A percentile compares a stretch with the other conserved stretches of the same genome.
Conservation (phyloP, 1,140 invertebrate genomes). For the Drosophila takahashii region DNA sequence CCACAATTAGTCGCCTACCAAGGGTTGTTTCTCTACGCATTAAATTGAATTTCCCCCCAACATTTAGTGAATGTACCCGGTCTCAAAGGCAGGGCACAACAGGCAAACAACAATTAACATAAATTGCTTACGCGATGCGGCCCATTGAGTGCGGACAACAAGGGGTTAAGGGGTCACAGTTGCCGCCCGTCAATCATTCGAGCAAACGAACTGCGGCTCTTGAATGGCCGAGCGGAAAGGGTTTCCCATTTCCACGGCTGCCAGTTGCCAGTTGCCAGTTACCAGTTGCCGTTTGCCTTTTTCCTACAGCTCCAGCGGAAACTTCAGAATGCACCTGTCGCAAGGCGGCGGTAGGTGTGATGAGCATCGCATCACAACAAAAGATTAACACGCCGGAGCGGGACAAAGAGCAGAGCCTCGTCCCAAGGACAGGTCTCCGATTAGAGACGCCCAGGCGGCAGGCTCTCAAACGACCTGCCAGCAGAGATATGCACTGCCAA, state of each 20-base stretch:
- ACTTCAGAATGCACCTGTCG: constrained; percentile 63
- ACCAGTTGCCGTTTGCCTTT: constrained; percentile 7
- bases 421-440: constrained; percentile 27
- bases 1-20: neutral
- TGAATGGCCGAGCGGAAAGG: constrained; percentile 19
- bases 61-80: constrained; percentile 7
- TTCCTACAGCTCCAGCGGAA: constrained; percentile 18
- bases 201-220: constrained; percentile 65
- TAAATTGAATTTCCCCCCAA: neutral
- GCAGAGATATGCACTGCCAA: constrained; percentile 28
- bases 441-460: constrained; percentile 28
- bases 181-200: constrained; percentile 65
- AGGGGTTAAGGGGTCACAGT: constrained; percentile 47
- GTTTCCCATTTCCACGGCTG: constrained; percentile 35
- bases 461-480: constrained; percentile 13
- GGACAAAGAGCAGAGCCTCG: constrained; percentile 26
- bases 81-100: constrained; percentile 1
- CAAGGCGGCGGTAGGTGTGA: constrained; percentile 46
- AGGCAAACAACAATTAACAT: constrained; percentile 64
- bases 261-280: constrained; percentile 8
- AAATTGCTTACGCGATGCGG: constrained; percentile 67
- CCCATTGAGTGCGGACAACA: constrained; percentile 62
- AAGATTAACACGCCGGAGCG: constrained; percentile 67
- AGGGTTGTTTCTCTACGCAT: neutral
- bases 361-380: constrained; percentile 72